A percentile compares a stretch with the other conserved stretches of the same genome.
Evolutionary conservation across 2,888 invertebrate genomes (phyloP).

Genomic region (Aquatica leii): DNA sequence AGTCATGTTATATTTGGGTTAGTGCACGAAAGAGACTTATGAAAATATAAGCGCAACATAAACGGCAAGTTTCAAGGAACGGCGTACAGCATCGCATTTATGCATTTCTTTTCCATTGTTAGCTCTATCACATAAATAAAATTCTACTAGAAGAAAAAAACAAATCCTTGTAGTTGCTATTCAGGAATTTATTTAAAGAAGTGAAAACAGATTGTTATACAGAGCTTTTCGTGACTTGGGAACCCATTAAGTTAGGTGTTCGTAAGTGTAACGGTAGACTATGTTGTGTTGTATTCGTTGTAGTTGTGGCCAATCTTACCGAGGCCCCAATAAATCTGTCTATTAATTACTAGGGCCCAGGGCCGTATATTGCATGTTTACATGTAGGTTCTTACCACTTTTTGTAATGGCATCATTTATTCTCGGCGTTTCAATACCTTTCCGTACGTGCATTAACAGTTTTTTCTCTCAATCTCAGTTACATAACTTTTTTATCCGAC

Average conservation of each 20-base stretch:
- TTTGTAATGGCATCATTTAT: slow-evolving; percentile 31
- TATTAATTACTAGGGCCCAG: slow-evolving; percentile 53
- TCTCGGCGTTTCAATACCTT: slow-evolving; percentile 26
- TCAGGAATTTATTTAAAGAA: slow-evolving; percentile 44
- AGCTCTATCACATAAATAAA: slow-evolving; percentile 17
- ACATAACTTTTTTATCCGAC: slow-evolving; percentile 12
- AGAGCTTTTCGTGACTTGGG: slow-evolving; percentile 52
- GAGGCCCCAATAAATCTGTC: slow-evolving; percentile 54
- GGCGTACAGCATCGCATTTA: slow-evolving; percentile 3
- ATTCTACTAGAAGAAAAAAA: slow-evolving; percentile 15
- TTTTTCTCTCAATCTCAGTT: slow-evolving; percentile 6
- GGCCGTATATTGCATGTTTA: slow-evolving; percentile 53
- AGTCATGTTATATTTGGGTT: no score
- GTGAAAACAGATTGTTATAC: slow-evolving; percentile 49
- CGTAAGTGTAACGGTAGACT: slow-evolving; percentile 56
- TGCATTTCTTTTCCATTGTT: slow-evolving; percentile 23
- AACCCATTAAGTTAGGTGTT: slow-evolving; percentile 53
- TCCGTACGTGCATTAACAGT: slow-evolving; percentile 11
- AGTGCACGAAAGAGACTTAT: background rate
- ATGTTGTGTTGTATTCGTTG: slow-evolving; percentile 47
- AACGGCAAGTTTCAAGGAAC: slow-evolving; percentile 8
- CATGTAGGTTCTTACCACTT: slow-evolving; percentile 50
- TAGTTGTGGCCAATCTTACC: slow-evolving; percentile 51
- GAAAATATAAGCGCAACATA: background rate
- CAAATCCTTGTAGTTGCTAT: slow-evolving; percentile 19